Percentiles rank a stretch among this genome's conserved stretches.
Conservation (phyloP, 2,797 vertebrate genomes). For the Nothura maculosa region DNA sequence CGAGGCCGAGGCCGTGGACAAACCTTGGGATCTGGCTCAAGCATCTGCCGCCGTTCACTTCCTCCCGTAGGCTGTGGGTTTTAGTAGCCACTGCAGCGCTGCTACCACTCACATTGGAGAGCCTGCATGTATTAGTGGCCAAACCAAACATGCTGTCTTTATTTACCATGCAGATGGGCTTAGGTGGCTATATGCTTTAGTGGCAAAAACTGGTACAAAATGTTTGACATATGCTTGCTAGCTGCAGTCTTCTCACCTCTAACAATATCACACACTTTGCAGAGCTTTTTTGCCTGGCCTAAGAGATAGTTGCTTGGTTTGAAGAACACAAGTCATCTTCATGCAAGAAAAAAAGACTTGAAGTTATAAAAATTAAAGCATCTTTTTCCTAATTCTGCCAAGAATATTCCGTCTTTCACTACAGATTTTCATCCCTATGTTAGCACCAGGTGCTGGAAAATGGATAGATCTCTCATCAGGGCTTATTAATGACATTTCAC, state of each 20-base stretch:
- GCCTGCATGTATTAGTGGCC: accelerated
- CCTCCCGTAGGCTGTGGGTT: neutral
- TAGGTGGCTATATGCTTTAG: neutral
- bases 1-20: neutral
- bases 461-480: neutral
- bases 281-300: neutral
- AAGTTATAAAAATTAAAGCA: neutral
- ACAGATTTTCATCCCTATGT: neutral
- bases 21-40: neutral
- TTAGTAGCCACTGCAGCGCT: neutral
- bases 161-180: accelerated
- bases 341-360: neutral
- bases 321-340: neutral
- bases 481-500: neutral
- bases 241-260: neutral
- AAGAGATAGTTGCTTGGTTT: neutral
- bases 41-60: neutral
- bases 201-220: neutral
- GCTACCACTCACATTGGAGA: neutral
- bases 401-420: neutral
- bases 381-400: neutral
- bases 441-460: neutral
- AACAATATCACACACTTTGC: neutral
- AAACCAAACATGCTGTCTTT: neutral
- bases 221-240: neutral